Base-by-base conservation (phyloP, 2,113 vertebrate species). In the Notothenia rossii region DNA sequence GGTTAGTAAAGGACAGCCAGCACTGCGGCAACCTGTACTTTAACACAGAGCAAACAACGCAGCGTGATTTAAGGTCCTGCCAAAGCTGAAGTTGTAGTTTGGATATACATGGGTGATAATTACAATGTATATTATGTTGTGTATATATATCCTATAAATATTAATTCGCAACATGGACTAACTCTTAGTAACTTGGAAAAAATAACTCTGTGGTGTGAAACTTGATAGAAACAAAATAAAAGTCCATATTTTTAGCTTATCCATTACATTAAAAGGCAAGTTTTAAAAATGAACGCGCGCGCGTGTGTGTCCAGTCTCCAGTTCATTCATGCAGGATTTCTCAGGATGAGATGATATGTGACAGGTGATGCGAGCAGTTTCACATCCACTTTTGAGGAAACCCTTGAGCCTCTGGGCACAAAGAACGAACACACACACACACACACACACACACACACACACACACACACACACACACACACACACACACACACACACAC, bases 341-440 rank as follows among this genome's bases (percentile, higher is more conserved):
- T 80, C 61, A 66, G 73, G 77, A 87, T 80, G 79, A 88, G 88
- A 86, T 1, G 22, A 73, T 59, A 83, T 79, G 81, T 84, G 87
- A 90, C 90, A 86, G 79, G 70, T 85, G 86, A 93, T 71, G 74
- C 25, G 18, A 85, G 84, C 81, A 82, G 69, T 87, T 89, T 82
- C 81, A 87, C 60, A 85, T 88, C 59, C 75, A 82, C 77, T 86
- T 86, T 80, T 77, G 69, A 87, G 88, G 53, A 77, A 89, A 80
- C 79, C 53, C 80, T 82, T 53, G 46, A 68, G 61, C 83, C 84
- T 56, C 22, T 7, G 66, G 75, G 75, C 79, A 58, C 12, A 20
- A 65, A 86, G 72, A 71, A 55, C 81, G 85, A 78, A 79, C 72
- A 77, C 49, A 76, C 51, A 48, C 43, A 61, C 49, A 82, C 62